phyloP scores from a whole-genome alignment of 2,797 vertebrate species.

The Gymnopithys bicolor region DNA sequence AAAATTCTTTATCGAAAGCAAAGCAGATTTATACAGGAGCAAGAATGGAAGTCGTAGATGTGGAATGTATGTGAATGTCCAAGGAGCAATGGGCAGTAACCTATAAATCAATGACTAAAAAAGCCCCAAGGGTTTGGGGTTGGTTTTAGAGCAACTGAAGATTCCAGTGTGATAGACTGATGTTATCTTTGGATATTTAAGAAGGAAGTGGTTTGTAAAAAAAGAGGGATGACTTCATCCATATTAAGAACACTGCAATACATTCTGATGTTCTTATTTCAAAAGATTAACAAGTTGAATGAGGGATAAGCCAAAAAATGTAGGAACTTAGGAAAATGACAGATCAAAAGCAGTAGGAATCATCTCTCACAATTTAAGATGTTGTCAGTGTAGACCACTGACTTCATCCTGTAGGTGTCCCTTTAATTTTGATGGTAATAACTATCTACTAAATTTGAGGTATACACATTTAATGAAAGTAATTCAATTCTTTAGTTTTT shows the following conservation, averaged over 20 bases:
- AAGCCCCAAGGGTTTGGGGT: accelerated
- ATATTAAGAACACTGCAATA: neutral
- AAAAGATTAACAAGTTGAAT: neutral
- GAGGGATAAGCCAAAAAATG: neutral
- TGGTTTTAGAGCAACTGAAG: neutral
- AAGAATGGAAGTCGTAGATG: neutral
- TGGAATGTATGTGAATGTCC: neutral
- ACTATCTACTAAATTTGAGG: neutral
- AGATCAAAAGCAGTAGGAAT: neutral
- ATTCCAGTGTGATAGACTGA: neutral
- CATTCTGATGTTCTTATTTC: neutral
- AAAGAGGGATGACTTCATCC: neutral
- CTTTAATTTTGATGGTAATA: neutral
- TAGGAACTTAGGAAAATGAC: neutral
- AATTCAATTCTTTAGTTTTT: neutral
- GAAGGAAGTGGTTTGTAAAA: neutral
- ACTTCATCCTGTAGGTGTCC: neutral
- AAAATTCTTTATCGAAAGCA: neutral
- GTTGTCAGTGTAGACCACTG: neutral
- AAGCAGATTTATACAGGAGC: neutral
- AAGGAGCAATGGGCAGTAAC: neutral
- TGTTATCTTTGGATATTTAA: neutral
- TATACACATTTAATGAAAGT: neutral
- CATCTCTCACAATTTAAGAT: neutral
- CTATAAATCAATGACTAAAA: neutral